These are phyloP conservation scores for Corythucha ciliata DNA, from an alignment of 2,888 invertebrate genomes.

Conservation along the genomic window DNA sequence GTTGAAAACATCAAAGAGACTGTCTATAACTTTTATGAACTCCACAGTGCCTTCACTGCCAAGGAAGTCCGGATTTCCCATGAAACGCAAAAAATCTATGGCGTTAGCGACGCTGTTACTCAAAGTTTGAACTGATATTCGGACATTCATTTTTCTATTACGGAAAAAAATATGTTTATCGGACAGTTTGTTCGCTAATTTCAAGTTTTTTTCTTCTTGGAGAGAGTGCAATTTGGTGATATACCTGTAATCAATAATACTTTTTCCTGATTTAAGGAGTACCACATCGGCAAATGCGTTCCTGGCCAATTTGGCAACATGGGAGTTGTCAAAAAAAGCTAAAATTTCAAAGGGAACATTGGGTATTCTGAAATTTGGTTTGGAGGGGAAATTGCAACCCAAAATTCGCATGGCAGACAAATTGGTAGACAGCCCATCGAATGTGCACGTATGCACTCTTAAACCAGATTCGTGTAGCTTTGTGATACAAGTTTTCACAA, in stretches of 20 bases:
- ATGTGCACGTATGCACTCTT: not conserved
- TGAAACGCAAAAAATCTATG: constrained; percentile 24
- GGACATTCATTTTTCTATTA: constrained; percentile 28
- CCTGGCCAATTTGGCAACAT: constrained; percentile 17
- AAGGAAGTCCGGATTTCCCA: too few relatives aligned
- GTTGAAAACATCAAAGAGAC: not conserved
- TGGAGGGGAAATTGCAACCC: not conserved
- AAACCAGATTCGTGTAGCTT: not conserved
- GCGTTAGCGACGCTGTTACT: constrained; percentile 24
- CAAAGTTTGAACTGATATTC: constrained; percentile 19
- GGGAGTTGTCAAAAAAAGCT: constrained; percentile 18
- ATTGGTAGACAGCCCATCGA: too few relatives aligned
- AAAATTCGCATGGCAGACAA: not conserved
- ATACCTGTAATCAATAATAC: constrained; percentile 10
- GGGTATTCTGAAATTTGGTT: not conserved
- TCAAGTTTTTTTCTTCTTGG: constrained; percentile 21
- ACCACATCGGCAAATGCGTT: too few relatives aligned
- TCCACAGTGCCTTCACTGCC: constrained; percentile 1
- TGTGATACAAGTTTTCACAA: not conserved
- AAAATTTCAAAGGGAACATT: too few relatives aligned
- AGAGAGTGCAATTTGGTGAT: constrained; percentile 15
- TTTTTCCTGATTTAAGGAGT: too few relatives aligned
- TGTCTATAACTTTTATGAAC: not conserved
- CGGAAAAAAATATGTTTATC: constrained; percentile 16
- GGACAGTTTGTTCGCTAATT: constrained; percentile 23